Conservation (phyloP, 2,113 vertebrate species). For the Entosphenus tridentatus region DNA sequence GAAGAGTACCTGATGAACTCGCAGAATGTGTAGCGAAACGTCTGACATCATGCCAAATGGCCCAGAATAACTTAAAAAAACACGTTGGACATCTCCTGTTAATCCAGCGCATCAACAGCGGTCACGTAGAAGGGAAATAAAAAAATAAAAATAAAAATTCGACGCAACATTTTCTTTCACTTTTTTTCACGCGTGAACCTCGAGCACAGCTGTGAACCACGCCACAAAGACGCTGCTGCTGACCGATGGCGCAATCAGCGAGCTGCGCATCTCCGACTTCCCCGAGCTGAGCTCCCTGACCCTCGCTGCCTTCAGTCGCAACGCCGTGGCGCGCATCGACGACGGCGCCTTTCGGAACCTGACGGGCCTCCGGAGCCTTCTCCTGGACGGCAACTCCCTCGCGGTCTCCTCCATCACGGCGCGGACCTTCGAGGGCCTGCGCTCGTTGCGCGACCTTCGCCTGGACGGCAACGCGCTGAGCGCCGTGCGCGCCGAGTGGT, state of each 20-base stretch:
- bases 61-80: no score
- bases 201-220: slow-evolving; percentile 19
- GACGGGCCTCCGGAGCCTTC: slow-evolving; percentile 19
- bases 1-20: no score
- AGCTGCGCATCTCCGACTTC: slow-evolving; percentile 19
- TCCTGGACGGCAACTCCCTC: slow-evolving; percentile 34
- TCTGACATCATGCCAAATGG: no score
- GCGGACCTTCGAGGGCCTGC: slow-evolving; percentile 23
- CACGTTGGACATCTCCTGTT: no score
- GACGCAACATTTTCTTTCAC: no score
- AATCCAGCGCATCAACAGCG: no score
- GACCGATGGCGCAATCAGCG: slow-evolving; percentile 26
- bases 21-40: no score
- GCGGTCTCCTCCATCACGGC: slow-evolving; percentile 22
- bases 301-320: slow-evolving; percentile 32
- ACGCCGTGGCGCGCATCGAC: slow-evolving; percentile 21
- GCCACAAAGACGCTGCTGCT: slow-evolving; percentile 26
- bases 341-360: slow-evolving; percentile 26
- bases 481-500: slow-evolving; percentile 22
- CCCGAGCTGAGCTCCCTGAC: slow-evolving; percentile 26
- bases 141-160: no score
- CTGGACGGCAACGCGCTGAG: slow-evolving; percentile 25
- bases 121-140: no score
- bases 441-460: slow-evolving; percentile 22
- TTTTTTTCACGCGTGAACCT: no score